Evolutionary conservation across 2,888 invertebrate genomes (phyloP).

Genomic region (Ormyrus labotus): DNA sequence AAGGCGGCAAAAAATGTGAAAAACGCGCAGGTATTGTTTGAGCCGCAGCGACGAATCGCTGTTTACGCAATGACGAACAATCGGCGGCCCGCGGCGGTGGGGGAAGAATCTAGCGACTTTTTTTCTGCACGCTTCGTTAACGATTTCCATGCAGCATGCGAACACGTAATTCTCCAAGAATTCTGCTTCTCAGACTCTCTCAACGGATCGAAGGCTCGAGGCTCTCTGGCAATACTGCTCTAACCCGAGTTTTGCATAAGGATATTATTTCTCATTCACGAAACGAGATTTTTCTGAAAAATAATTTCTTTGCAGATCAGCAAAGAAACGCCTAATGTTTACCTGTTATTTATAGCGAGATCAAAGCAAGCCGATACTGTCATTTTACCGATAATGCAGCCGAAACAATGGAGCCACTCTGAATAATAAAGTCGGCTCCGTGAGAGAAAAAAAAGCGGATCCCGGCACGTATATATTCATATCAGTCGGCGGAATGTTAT

Average conservation of each 20-base stretch:
- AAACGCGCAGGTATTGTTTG: slow-evolving; percentile 9
- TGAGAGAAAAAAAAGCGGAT: too few relatives aligned
- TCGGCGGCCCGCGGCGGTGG: neutral
- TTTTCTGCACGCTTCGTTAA: slow-evolving; percentile 34
- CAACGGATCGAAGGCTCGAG: too few relatives aligned
- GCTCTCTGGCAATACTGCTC: too few relatives aligned
- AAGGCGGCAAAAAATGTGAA: neutral
- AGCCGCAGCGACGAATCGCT: slow-evolving; percentile 15
- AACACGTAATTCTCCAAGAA: slow-evolving; percentile 46
- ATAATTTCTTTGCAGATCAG: too few relatives aligned
- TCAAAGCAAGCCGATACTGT: slow-evolving; percentile 19
- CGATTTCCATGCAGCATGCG: slow-evolving; percentile 25
- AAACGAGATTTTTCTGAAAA: too few relatives aligned
- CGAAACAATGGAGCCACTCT: slow-evolving; percentile 13
- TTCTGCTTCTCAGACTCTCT: neutral
- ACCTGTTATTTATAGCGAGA: slow-evolving; percentile 11
- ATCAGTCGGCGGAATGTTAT: neutral
- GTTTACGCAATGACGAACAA: slow-evolving; percentile 38
- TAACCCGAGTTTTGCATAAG: too few relatives aligned
- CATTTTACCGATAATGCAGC: slow-evolving; percentile 25
- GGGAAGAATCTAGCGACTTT: slow-evolving; percentile 18
- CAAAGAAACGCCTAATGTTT: neutral
- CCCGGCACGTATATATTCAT: too few relatives aligned
- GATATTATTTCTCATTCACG: too few relatives aligned
- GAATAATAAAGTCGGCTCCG: slow-evolving; percentile 6